A percentile compares a stretch with the other conserved stretches of the same genome.
These are phyloP conservation scores for Pollenia labialis DNA, from an alignment of 2,888 invertebrate species.

Conservation along the genomic window DNA sequence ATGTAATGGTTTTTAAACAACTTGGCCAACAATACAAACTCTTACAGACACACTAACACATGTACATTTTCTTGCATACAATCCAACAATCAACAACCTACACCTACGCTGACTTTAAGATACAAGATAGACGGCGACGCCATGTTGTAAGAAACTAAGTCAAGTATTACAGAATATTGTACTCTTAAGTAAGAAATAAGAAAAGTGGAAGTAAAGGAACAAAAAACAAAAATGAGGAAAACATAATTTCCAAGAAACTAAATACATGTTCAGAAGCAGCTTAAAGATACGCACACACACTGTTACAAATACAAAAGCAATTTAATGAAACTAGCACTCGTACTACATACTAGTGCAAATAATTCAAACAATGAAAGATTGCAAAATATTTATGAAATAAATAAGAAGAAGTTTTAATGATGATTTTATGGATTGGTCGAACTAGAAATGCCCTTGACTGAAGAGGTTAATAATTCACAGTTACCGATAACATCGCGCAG, in stretches of 20 bases:
- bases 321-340: constrained; percentile 42
- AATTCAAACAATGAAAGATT: constrained; percentile 50
- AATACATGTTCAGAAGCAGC: constrained; percentile 35
- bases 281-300: background rate
- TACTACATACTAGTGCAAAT: constrained; percentile 25
- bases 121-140: constrained; percentile 62
- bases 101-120: constrained; percentile 62
- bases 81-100: constrained; percentile 52
- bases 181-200: constrained; percentile 41
- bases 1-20: constrained; percentile 72
- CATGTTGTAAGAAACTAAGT: constrained; percentile 66
- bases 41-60: background rate
- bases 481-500: background rate
- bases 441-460: background rate
- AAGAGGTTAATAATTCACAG: background rate
- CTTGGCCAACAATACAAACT: constrained; percentile 62
- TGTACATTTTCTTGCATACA: background rate
- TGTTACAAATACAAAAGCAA: background rate
- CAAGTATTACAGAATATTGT: constrained; percentile 63
- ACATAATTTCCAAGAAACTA: constrained; percentile 39
- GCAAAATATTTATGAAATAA: constrained; percentile 60
- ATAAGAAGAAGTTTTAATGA: constrained; percentile 30
- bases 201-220: constrained; percentile 23
- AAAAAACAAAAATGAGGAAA: constrained; percentile 4
- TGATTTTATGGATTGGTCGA: constrained; percentile 20